Percentiles rank a stretch among this genome's conserved stretches.
These are phyloP conservation scores for Atherinosoma microstoma DNA, from an alignment of 2,797 vertebrate species.

Conservation along the genomic window DNA sequence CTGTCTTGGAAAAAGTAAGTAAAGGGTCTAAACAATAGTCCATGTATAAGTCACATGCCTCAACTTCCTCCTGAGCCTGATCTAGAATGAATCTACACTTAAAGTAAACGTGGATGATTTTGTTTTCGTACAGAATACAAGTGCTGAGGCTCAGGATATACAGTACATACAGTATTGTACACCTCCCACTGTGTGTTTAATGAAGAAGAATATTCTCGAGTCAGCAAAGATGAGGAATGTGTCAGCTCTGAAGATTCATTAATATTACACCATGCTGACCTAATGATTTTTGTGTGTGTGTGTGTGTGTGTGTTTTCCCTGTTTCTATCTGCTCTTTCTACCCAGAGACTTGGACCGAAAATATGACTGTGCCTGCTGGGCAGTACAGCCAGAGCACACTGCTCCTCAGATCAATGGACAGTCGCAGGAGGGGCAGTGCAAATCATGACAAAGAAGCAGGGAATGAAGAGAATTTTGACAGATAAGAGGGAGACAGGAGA, in stretches of 20 bases:
- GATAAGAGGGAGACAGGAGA: constrained; percentile 25
- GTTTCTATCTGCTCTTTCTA: constrained; percentile 7
- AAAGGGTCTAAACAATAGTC: not conserved
- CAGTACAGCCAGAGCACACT: constrained; percentile 22
- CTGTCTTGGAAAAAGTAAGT: not conserved
- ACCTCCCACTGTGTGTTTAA: not conserved
- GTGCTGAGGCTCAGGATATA: not conserved
- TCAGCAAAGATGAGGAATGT: constrained; percentile 21
- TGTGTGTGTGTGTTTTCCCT: not conserved
- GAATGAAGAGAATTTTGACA: constrained; percentile 41
- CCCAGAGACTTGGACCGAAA: constrained; percentile 32
- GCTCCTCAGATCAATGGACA: constrained; percentile 42
- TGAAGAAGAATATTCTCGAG: not conserved
- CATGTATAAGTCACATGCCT: not conserved
- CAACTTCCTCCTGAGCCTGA: not conserved
- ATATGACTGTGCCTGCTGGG: constrained; percentile 37
- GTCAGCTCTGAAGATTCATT: constrained; percentile 11
- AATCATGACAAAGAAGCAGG: constrained; percentile 35
- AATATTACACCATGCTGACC: constrained; percentile 2
- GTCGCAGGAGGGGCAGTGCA: constrained; percentile 10
- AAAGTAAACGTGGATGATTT: not conserved
- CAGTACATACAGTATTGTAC: not conserved
- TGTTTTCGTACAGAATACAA: not conserved
- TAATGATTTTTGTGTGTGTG: constrained; percentile 8
- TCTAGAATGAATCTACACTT: not conserved